Conservation (phyloP, 1,140 invertebrate species). For the Rhagoletis zephyria region DNA sequence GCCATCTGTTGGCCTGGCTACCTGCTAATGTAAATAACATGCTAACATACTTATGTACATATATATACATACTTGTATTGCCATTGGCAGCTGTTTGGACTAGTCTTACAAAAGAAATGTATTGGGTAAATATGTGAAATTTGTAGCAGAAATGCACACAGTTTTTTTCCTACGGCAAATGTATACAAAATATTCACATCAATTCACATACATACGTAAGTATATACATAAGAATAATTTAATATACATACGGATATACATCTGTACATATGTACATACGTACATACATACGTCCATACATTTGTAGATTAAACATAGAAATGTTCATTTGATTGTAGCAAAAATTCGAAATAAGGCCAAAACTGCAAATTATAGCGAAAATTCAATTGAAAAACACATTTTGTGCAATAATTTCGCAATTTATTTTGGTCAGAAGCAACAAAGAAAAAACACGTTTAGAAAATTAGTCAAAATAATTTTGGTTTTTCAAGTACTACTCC, state of each 20-base stretch:
- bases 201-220: background rate
- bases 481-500: no score
- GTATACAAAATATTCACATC: background rate
- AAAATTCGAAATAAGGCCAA: background rate
- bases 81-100: conserved; percentile 25
- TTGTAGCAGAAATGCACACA: background rate
- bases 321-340: background rate
- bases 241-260: background rate
- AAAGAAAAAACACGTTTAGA: background rate
- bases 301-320: background rate
- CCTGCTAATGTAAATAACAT: background rate
- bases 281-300: background rate
- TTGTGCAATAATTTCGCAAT: background rate
- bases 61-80: background rate
- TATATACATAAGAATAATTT: background rate
- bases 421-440: background rate
- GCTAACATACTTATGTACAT: background rate
- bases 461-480: no score
- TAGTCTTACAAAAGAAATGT: background rate
- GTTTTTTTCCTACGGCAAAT: background rate
- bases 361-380: background rate
- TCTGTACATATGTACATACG: background rate
- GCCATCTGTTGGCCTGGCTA: conserved; percentile 33
- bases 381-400: conserved; percentile 23
- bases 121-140: background rate